A percentile compares a stretch with the other conserved stretches of the same genome.
phyloP scores from a whole-genome alignment of 2,888 invertebrate genomes.

The Pegoplata infirma region DNA sequence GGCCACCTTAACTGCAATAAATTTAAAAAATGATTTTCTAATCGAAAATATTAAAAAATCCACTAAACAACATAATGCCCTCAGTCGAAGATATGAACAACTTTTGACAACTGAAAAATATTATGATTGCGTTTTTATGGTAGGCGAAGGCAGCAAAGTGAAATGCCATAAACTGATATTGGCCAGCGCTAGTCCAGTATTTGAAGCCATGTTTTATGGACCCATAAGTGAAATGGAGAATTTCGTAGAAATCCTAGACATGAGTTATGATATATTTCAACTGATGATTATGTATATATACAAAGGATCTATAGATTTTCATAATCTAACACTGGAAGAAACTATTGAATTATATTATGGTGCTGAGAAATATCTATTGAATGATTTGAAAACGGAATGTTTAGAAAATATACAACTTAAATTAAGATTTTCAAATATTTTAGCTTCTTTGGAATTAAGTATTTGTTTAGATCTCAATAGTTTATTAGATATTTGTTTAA shows the following conservation, averaged over 20 bases:
- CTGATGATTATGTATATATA: slow-evolving; percentile 76
- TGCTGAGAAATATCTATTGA: slow-evolving; percentile 76
- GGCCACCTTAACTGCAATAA: slow-evolving; percentile 46
- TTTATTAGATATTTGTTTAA: slow-evolving; percentile 71
- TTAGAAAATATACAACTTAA: slow-evolving; percentile 72
- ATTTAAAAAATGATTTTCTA: slow-evolving; percentile 44
- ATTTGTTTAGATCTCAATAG: slow-evolving; percentile 74
- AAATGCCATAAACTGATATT: slow-evolving; percentile 88
- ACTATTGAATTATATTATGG: slow-evolving; percentile 77
- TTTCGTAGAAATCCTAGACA: slow-evolving; percentile 78
- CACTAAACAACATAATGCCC: slow-evolving; percentile 62
- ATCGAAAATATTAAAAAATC: slow-evolving; percentile 55
- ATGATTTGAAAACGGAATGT: slow-evolving; percentile 70
- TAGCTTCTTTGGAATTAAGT: slow-evolving; percentile 75
- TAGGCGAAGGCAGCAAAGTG: slow-evolving; percentile 78
- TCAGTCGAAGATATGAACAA: slow-evolving; percentile 73
- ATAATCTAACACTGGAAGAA: slow-evolving; percentile 70
- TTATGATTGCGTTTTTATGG: slow-evolving; percentile 75
- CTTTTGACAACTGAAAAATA: slow-evolving; percentile 73
- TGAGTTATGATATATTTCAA: slow-evolving; percentile 77
- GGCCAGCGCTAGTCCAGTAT: slow-evolving; percentile 92
- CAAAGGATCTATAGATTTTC: slow-evolving; percentile 71
- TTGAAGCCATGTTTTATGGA: slow-evolving; percentile 93
- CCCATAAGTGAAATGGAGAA: slow-evolving; percentile 79
- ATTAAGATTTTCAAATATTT: slow-evolving; percentile 75